phyloP scores from a whole-genome alignment of 2,113 vertebrate genomes.

The Hucho hucho region DNA sequence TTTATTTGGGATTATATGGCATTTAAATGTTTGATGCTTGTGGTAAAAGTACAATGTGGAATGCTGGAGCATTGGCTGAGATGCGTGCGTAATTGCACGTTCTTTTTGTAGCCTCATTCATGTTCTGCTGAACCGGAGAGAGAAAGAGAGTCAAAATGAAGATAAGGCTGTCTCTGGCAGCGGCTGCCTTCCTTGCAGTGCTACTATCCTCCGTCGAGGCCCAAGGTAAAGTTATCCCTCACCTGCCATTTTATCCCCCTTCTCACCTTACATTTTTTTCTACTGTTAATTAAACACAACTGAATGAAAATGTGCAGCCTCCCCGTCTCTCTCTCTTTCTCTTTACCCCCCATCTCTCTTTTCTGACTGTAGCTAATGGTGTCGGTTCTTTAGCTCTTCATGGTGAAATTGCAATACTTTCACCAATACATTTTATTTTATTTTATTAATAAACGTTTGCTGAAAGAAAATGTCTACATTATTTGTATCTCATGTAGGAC shows the following conservation, averaged over 20 bases:
- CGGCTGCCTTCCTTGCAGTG: conserved; percentile 77
- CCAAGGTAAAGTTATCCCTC: conserved; percentile 83
- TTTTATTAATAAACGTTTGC: neutral
- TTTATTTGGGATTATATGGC: neutral
- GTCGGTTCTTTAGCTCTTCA: neutral
- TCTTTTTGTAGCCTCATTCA: conserved; percentile 79
- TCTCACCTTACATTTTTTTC: neutral
- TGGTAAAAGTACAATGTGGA: neutral
- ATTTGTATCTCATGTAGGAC: neutral
- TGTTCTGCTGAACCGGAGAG: conserved; percentile 79
- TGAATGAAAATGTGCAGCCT: conserved; percentile 8
- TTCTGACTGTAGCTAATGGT: neutral
- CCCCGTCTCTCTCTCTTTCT: neutral
- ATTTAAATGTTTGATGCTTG: neutral
- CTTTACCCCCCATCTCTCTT: neutral
- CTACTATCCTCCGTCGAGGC: conserved; percentile 80
- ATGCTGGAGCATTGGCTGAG: conserved; percentile 11
- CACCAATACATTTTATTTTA: neutral
- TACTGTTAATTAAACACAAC: conserved; percentile 23
- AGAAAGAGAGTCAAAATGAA: conserved; percentile 78
- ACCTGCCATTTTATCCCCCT: neutral
- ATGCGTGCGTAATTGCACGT: conserved; percentile 30
- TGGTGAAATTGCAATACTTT: neutral
- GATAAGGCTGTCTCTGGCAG: conserved; percentile 77
- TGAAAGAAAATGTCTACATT: neutral